These are phyloP conservation scores for Lamprotornis superbus DNA, from an alignment of 2,113 vertebrate genomes.

Conservation along the genomic window DNA sequence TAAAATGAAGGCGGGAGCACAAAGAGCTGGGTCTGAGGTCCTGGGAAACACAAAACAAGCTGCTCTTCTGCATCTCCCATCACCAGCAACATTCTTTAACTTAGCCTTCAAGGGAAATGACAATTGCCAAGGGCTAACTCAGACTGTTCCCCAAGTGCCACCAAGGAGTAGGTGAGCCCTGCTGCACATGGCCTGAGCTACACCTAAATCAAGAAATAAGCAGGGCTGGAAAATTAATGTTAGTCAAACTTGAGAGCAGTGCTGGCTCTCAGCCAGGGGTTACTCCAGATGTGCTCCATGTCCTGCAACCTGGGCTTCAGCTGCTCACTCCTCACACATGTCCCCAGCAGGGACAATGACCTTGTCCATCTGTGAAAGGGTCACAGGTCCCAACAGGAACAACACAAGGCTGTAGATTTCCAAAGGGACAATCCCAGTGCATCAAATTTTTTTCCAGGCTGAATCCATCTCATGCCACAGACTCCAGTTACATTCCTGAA, in stretches of 20 bases:
- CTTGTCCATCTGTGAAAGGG: background rate
- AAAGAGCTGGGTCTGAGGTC: background rate
- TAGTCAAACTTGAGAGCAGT: background rate
- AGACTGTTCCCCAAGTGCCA: background rate
- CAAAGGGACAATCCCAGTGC: background rate
- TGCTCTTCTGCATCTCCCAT: background rate
- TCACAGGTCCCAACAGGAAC: background rate
- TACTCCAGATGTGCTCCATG: background rate
- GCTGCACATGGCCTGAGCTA: rapidly evolving
- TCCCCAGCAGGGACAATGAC: background rate
- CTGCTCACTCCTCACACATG: background rate
- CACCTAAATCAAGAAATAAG: background rate
- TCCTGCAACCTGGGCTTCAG: background rate
- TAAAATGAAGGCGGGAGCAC: background rate
- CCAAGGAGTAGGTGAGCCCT: background rate
- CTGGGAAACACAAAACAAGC: background rate
- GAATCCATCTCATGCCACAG: background rate
- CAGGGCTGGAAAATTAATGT: background rate
- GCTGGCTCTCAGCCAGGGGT: background rate
- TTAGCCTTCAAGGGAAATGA: background rate
- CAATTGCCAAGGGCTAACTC: background rate
- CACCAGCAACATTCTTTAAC: background rate
- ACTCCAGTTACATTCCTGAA: background rate
- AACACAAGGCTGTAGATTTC: background rate
- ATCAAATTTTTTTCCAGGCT: background rate